A percentile compares a stretch with the other conserved stretches of the same genome.
phyloP scores from a whole-genome alignment of 2,888 invertebrate genomes.

The Pachliopta kotzebuea region DNA sequence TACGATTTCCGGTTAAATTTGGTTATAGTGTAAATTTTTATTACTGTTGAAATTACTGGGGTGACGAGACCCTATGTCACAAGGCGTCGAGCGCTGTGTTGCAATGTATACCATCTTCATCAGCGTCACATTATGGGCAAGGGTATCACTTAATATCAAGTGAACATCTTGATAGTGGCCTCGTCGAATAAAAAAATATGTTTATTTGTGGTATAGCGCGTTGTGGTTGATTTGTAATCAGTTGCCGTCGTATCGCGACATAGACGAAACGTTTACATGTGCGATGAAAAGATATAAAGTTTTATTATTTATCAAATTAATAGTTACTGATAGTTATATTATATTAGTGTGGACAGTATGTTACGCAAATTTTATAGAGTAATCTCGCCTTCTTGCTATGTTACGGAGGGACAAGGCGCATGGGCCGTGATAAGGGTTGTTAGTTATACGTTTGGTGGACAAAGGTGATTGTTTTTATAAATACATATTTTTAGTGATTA shows the following conservation, averaged over 20 bases:
- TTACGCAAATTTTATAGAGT: slow-evolving; percentile 12
- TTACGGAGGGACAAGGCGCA: slow-evolving; percentile 40
- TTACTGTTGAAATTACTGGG: no score
- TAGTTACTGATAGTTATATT: neutral
- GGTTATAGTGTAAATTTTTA: slow-evolving; percentile 40
- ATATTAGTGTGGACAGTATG: neutral
- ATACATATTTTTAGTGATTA: no score
- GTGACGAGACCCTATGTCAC: no score
- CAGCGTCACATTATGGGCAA: no score
- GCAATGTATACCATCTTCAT: no score
- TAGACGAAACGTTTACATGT: slow-evolving; percentile 37
- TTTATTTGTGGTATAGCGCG: no score
- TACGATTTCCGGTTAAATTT: neutral
- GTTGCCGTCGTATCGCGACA: slow-evolving; percentile 48
- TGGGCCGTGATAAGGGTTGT: slow-evolving; percentile 40
- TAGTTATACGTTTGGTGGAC: slow-evolving; percentile 41
- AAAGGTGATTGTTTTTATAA: slow-evolving; percentile 41
- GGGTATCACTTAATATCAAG: no score
- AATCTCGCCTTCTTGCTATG: slow-evolving; percentile 34
- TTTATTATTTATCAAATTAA: neutral
- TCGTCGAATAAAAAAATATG: no score
- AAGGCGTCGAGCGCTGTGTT: no score
- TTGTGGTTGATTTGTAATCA: slow-evolving; percentile 46
- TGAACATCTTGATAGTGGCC: no score
- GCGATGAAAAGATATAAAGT: neutral